Evolutionary conservation across 2,113 vertebrate species (phyloP).

Genomic region (Bubo blakistoni): DNA sequence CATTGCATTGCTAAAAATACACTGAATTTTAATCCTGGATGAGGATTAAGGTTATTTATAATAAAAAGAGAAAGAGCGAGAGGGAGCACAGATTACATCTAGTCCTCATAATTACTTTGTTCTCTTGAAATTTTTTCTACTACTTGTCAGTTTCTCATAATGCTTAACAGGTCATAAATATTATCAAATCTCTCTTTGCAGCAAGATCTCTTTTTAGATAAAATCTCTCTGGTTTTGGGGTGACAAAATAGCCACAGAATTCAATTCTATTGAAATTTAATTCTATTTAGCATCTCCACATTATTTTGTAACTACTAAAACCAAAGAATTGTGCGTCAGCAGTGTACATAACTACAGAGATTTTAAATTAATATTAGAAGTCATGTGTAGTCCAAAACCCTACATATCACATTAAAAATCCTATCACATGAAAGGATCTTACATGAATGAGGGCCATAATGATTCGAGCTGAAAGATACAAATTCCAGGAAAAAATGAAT

Average conservation of each 20-base stretch:
- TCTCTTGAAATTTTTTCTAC: neutral
- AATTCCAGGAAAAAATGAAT: neutral
- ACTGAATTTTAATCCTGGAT: constrained; percentile 82
- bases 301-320: neutral
- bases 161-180: neutral
- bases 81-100: constrained; percentile 75
- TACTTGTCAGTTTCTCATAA: neutral
- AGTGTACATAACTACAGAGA: neutral
- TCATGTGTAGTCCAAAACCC: neutral
- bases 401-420: neutral
- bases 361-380: neutral
- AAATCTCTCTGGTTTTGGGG: neutral
- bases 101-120: constrained; percentile 74
- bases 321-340: neutral
- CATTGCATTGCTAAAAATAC: constrained; percentile 75
- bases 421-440: neutral
- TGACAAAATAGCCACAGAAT: neutral
- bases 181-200: neutral
- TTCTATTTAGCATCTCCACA: neutral
- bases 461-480: neutral
- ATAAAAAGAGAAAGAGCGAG: constrained; percentile 55
- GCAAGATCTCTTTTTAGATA: neutral
- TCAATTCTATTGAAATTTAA: neutral
- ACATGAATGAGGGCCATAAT: neutral
- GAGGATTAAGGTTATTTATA: constrained; percentile 84